Conservation (phyloP, 1,140 invertebrate genomes). For the Pissodes strobi region DNA sequence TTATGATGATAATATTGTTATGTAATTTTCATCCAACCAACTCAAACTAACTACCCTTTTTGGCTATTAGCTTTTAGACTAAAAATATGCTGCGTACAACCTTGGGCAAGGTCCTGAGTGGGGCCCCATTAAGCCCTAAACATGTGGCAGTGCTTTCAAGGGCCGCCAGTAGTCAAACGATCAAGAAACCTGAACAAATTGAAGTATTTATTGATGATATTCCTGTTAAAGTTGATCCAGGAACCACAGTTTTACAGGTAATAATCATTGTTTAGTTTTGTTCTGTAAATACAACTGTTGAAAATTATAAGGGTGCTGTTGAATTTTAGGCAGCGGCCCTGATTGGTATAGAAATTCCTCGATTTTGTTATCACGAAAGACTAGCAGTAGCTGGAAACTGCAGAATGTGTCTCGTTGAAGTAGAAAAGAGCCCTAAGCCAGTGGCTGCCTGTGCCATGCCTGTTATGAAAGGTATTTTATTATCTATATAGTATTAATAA, state of each 20-base stretch:
- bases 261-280: not conserved
- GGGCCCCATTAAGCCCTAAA: conserved; percentile 48
- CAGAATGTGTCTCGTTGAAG: conserved; percentile 99
- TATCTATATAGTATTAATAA: not conserved
- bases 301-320: not conserved
- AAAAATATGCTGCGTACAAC: conserved; percentile 49
- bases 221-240: conserved; percentile 90
- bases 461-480: conserved; percentile 89
- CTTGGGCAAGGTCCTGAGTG: conserved; percentile 45
- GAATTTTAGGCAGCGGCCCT: conserved; percentile 79
- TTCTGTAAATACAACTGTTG: too few species aligned
- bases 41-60: not conserved
- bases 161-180: conserved; percentile 42
- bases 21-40: conserved; percentile 26
- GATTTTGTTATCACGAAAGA: conserved; percentile 99
- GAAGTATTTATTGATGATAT: conserved; percentile 99
- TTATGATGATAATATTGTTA: conserved; percentile 13
- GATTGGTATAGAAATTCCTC: conserved; percentile 95
- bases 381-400: conserved; percentile 98
- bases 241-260: conserved; percentile 93
- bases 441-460: conserved; percentile 99
- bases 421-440: conserved; percentile 92
- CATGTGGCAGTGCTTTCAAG: conserved; percentile 39
- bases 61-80: conserved; percentile 12
- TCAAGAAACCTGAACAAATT: conserved; percentile 75